Evolutionary conservation across 2,113 vertebrate genomes (phyloP).

Genomic region (Sylvia atricapilla): DNA sequence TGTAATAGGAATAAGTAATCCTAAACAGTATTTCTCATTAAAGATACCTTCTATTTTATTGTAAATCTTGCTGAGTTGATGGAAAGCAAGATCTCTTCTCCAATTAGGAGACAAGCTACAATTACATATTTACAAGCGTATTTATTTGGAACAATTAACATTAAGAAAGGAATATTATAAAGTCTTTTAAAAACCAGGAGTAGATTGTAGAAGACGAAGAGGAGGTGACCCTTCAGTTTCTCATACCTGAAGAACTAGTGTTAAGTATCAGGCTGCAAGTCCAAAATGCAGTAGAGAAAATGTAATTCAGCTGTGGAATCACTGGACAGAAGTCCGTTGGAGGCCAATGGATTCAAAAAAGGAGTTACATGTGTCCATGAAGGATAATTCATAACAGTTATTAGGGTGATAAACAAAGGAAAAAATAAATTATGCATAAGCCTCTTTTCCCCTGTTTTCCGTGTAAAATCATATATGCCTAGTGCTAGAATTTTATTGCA

Average conservation of each 20-base stretch:
- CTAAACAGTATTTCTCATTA: background rate
- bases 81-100: background rate
- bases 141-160: background rate
- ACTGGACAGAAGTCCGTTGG: background rate
- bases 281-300: background rate
- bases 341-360: background rate
- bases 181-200: background rate
- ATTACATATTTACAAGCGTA: background rate
- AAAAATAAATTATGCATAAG: background rate
- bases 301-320: background rate
- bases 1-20: background rate
- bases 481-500: background rate
- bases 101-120: background rate
- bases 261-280: background rate
- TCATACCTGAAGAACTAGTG: background rate
- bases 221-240: background rate
- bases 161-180: background rate
- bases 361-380: background rate
- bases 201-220: background rate
- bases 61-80: background rate
- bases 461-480: accelerated
- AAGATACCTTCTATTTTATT: background rate
- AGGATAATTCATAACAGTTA: background rate
- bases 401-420: background rate
- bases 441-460: background rate